Percentiles rank a stretch among this genome's conserved stretches.
phyloP scores from a whole-genome alignment of 2,888 invertebrate species.

The Carterocephalus palaemon region DNA sequence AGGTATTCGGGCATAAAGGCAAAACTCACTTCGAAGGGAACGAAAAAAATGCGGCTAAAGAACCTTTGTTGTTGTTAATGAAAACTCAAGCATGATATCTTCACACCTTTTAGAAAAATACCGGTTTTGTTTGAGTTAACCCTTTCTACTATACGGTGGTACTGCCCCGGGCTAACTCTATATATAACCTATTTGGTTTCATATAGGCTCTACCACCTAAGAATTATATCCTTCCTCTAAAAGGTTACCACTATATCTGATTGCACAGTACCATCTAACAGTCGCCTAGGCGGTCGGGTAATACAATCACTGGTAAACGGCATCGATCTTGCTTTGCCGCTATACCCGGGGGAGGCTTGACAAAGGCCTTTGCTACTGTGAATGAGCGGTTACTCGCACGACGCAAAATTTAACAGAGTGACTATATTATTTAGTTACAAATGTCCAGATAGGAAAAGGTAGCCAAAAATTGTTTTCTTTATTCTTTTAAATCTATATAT shows the following conservation, averaged over 20 bases:
- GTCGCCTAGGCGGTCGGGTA: conserved; percentile 2
- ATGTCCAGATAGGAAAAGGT: neutral
- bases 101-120: conserved; percentile 10
- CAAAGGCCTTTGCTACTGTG: conserved; percentile 14
- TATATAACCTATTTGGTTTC: too few species aligned
- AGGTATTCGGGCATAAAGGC: conserved; percentile 10
- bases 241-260: neutral
- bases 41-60: conserved; percentile 14
- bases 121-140: conserved; percentile 3
- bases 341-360: conserved; percentile 12
- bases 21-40: conserved; percentile 4
- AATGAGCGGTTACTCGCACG: conserved; percentile 5
- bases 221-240: neutral
- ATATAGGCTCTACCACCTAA: too few species aligned
- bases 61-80: conserved; percentile 20
- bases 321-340: conserved; percentile 18
- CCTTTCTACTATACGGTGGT: neutral
- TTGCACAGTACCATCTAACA: conserved; percentile 1
- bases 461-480: too few species aligned
- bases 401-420: conserved; percentile 3
- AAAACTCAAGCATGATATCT: conserved; percentile 22
- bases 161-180: too few species aligned
- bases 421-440: neutral
- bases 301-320: conserved; percentile 11
- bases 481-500: too few species aligned